Evolutionary conservation across 2,797 vertebrate species (phyloP), one percentile per base, ranked within the genome.

Genomic region (Zenarchopterus dispar): DNA sequence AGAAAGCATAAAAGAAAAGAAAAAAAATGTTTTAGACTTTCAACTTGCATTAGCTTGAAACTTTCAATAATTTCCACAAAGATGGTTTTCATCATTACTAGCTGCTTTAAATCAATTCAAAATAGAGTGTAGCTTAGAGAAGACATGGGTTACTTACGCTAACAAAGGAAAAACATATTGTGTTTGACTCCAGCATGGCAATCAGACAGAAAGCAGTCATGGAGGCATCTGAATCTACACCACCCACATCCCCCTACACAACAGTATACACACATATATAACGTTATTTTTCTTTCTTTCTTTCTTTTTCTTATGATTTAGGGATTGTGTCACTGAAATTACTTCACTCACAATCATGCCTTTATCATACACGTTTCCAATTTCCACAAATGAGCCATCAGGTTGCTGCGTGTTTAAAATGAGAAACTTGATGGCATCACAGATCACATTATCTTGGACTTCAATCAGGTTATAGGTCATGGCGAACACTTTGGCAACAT

Each of bases 121-220:
- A 26, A 26, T 26, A 26, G 24, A 28, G 28, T 28, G 28, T 6
- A 8, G 28, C 28, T 28, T 6, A 28, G 28, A 28, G 5, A 28
- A 28, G 28, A 28, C 28, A 28, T 3, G 5, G 2, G 28, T 13
- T 6, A 90, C 95, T 94, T 77, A 98, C 96, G 0, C 70, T 81
- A 52, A 96, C 23, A 0, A 61, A 82, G 1, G 1, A 11, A 15
- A 2, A 24, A 47, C 96, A 97, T 17, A 88, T 23, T 0, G 51
- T 6, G 0, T 17, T 66, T 1, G 93, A 75, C 64, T 96, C 95
- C 67, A 92, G 70, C 78, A 98, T 78, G 0, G 95, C 91, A 0
- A 96, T 83, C 47, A 96, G 85, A 21, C 94, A 89, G 2, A 96
- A 97, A 44, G 96, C 94, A 0, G 96, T 97, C 78, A 97, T 91